These are phyloP conservation scores for Sinohyriopsis cumingii DNA, from an alignment of 2,888 invertebrate species.

Conservation along the genomic window DNA sequence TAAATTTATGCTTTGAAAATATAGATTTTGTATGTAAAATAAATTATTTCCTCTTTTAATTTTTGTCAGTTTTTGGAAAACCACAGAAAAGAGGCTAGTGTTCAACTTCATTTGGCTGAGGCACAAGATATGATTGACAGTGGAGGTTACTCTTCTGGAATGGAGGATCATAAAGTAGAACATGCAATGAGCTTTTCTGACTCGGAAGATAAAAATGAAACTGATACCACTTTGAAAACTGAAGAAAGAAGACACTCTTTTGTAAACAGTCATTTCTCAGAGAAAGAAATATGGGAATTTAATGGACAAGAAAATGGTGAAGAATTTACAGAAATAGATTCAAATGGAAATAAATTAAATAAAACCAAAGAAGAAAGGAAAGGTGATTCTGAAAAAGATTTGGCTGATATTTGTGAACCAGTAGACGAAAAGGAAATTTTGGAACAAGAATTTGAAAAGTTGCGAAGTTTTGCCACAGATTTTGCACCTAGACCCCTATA, in stretches of 20 bases:
- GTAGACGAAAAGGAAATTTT: constrained; percentile 35
- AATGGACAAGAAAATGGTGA: constrained; percentile 8
- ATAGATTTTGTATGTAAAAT: constrained; percentile 1
- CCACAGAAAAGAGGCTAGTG: constrained; percentile 43
- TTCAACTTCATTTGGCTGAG: constrained; percentile 25
- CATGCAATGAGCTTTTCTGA: constrained; percentile 30
- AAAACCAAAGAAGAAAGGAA: constrained; percentile 9
- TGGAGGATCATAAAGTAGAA: constrained; percentile 23
- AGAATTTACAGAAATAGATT: constrained; percentile 23
- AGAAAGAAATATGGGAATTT: background rate
- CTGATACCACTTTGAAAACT: constrained; percentile 10
- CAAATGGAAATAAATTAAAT: constrained; percentile 17
- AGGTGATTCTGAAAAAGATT: background rate
- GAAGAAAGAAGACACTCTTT: constrained; percentile 6
- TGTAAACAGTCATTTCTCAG: constrained; percentile 9
- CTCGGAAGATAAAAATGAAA: constrained; percentile 25
- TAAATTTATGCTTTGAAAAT: background rate
- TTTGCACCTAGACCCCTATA: constrained; percentile 41
- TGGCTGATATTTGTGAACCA: constrained; percentile 2
- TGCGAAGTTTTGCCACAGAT: constrained; percentile 51
- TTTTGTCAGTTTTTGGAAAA: constrained; percentile 52
- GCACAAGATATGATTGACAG: constrained; percentile 5
- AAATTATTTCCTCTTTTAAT: constrained; percentile 4
- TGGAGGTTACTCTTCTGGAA: constrained; percentile 27
- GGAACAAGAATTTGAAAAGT: constrained; percentile 50